These are phyloP conservation scores for Cynodonichthys magdalenae DNA, from an alignment of 2,797 vertebrate species.

Conservation along the genomic window DNA sequence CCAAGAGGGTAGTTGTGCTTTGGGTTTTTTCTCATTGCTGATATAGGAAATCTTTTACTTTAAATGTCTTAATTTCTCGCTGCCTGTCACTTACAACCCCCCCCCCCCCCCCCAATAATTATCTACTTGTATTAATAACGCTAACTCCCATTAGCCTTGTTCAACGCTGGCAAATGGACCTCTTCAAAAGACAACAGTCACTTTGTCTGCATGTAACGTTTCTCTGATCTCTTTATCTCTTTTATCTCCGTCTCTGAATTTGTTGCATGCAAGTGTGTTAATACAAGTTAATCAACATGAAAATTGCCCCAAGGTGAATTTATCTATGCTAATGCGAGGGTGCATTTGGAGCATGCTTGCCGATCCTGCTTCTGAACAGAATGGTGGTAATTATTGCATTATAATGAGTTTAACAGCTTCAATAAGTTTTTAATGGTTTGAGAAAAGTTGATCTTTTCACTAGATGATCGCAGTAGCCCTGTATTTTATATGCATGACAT, in stretches of 20 bases:
- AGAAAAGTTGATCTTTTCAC: neutral
- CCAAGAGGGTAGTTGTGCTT: neutral
- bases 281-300: slow-evolving; percentile 79
- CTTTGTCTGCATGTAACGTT: slow-evolving; percentile 55
- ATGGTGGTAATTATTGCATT: slow-evolving; percentile 26
- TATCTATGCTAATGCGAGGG: slow-evolving; percentile 75
- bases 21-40: slow-evolving; percentile 14
- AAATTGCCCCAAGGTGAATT: slow-evolving; percentile 81
- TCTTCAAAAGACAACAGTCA: slow-evolving; percentile 55
- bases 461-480: neutral
- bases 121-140: slow-evolving; percentile 52
- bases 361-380: slow-evolving; percentile 26
- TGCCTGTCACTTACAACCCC: neutral
- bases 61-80: slow-evolving; percentile 1
- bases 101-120: slow-evolving; percentile 35
- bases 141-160: slow-evolving; percentile 61
- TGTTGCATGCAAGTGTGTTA: slow-evolving; percentile 71
- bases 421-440: slow-evolving; percentile 4
- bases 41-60: slow-evolving; percentile 23
- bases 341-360: slow-evolving; percentile 16
- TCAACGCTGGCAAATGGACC: slow-evolving; percentile 40
- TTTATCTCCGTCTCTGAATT: slow-evolving; percentile 54
- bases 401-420: slow-evolving; percentile 3
- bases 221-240: slow-evolving; percentile 58
- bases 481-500: slow-evolving; percentile 5